These are phyloP conservation scores for Sternotherus odoratus DNA, from an alignment of 2,797 vertebrate genomes.

Conservation along the genomic window DNA sequence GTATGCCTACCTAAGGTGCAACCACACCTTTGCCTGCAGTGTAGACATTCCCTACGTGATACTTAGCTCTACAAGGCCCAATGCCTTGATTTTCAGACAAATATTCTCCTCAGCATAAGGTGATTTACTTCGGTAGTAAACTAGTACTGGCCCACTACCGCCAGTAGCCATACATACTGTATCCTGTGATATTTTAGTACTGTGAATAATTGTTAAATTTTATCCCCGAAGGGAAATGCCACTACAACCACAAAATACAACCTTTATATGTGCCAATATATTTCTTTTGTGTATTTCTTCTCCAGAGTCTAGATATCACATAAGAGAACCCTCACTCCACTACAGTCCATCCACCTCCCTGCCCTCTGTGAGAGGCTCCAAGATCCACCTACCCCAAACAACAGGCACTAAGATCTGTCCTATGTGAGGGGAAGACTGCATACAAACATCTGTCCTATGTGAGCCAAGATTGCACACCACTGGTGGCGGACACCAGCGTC, in stretches of 20 bases:
- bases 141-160: background rate
- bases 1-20: background rate
- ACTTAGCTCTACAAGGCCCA: constrained; percentile 38
- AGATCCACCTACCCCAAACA: background rate
- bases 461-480: background rate
- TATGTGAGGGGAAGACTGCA: background rate
- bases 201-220: constrained; percentile 61
- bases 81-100: constrained; percentile 54
- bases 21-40: background rate
- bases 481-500: background rate
- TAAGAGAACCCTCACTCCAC: background rate
- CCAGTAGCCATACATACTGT: constrained; percentile 26
- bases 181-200: constrained; percentile 50
- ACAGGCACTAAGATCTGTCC: background rate
- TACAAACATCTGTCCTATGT: background rate
- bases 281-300: background rate
- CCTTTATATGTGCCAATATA: background rate
- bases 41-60: background rate
- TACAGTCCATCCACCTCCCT: background rate
- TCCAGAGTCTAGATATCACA: background rate
- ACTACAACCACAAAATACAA: constrained; percentile 9
- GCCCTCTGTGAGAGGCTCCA: background rate
- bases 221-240: constrained; percentile 56
- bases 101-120: constrained; percentile 39
- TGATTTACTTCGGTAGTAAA: constrained; percentile 61